These are phyloP conservation scores for Periplaneta americana DNA, from an alignment of 1,140 invertebrate species.

Conservation along the genomic window DNA sequence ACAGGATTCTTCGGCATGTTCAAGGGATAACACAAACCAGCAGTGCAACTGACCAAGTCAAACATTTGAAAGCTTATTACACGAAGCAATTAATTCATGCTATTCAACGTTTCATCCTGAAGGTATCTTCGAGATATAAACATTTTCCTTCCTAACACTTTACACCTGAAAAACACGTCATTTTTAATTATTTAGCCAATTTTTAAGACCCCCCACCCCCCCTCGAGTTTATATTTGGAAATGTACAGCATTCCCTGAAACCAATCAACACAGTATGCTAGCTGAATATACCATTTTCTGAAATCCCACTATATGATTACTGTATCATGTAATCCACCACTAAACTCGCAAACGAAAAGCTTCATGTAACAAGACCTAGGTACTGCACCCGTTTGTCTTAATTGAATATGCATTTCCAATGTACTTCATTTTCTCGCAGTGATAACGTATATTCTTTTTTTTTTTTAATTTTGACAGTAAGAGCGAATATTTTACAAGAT, in stretches of 20 bases:
- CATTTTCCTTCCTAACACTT: background rate
- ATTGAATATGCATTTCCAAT: conserved; percentile 5
- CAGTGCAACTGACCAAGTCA: background rate
- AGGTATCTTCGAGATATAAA: background rate
- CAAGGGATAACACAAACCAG: background rate
- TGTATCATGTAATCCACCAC: background rate
- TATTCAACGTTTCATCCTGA: background rate
- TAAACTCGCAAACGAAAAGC: background rate
- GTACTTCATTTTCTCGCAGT: background rate
- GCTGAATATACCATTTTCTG: background rate
- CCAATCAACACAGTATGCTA: background rate
- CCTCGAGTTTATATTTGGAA: background rate
- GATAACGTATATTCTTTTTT: too few species aligned
- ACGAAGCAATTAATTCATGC: background rate
- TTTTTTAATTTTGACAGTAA: background rate
- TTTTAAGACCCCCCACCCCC: too few species aligned
- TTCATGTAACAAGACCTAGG: background rate
- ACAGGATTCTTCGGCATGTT: too few species aligned
- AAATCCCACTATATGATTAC: background rate
- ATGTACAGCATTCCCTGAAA: background rate
- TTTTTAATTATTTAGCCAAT: background rate
- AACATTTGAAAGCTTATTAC: background rate
- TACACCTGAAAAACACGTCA: background rate
- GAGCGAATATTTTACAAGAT: background rate
- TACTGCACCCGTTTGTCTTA: background rate